Evolutionary conservation across 64 coral and sea anemone species (phyloP), one percentile per base, ranked within the genome.

Genomic region (Acropora tenuis): DNA sequence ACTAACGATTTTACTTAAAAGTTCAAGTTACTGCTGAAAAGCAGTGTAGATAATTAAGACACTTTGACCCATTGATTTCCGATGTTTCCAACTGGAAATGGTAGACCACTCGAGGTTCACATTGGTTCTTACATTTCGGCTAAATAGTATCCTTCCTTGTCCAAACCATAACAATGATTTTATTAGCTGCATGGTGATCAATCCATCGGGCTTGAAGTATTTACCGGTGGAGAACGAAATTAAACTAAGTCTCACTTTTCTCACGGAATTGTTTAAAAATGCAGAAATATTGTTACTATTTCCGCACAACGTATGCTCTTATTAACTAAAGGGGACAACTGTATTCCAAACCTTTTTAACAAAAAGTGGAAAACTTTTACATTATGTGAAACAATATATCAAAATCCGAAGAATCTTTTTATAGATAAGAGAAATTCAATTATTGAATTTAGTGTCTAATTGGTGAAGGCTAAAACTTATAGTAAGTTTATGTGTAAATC

Each of bases 401-500:
- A 30, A 30, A 30, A 30, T 30, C 30, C 30, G 30, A 30, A 30
- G 30, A 30, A 44, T 43, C 12, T 48, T 78, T 63, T 18, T 13
- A 50, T 18, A 78, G 41, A 75, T 45, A 75, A 45, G 3, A 6
- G 3, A 48, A 48, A 78, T 78, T 78, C 75, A 78, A 16, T 13
- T 48, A 78, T 18, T 78, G 75, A 78, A 78, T 78, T 78, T 17
- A 48, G 8, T 40, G 5, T 17, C 12, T 18, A 47, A 16, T 2
- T 78, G 75, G 45, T 78, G 75, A 16, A 78, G 46, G 43, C 9
- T 44, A 78, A 78, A 47, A 78, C 75, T 78, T 78, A 78, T 78
- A 78, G 45, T 78, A 78, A 78, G 75, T 78, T 78, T 46, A 45
- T 47, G 45, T 48, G 75, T 78, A 78, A 78, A 78, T 78, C 75